phyloP scores from a whole-genome alignment of 2,797 vertebrate species.

The Danionella dracula region DNA sequence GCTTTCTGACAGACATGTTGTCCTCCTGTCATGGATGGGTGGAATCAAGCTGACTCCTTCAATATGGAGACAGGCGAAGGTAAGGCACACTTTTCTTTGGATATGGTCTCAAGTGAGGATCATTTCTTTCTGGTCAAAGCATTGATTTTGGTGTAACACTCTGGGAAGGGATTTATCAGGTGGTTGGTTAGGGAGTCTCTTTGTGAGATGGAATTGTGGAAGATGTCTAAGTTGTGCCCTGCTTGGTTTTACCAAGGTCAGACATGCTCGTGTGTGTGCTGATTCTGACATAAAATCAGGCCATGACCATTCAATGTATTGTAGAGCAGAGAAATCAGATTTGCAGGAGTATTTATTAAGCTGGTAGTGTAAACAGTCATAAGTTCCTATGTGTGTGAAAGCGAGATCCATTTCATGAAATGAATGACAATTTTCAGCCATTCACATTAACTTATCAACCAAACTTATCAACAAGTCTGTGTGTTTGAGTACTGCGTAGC shows the following conservation, averaged over 20 bases:
- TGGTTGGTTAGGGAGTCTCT: background rate
- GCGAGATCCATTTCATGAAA: too few species aligned
- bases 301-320: background rate
- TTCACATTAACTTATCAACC: too few species aligned
- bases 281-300: constrained; percentile 1
- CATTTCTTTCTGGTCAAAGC: background rate
- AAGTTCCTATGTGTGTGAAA: background rate
- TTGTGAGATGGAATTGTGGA: constrained; percentile 34
- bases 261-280: background rate
- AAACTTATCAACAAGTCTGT: too few species aligned
- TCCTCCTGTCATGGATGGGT: constrained; percentile 31
- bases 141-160: background rate
- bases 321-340: constrained; percentile 1
- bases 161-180: constrained; percentile 5
- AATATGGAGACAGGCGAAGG: constrained; percentile 47
- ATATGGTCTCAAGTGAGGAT: background rate
- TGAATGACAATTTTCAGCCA: too few species aligned
- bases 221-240: constrained; percentile 16
- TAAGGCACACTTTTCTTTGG: constrained; percentile 35
- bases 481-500: too few species aligned
- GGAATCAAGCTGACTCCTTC: constrained; percentile 26
- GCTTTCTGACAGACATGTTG: constrained; percentile 9
- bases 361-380: constrained; percentile 21
- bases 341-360: constrained; percentile 33
- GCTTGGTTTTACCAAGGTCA: constrained; percentile 33